A percentile compares a stretch with the other conserved stretches of the same genome.
These are phyloP conservation scores for Vannuccia rotundouncinata DNA, from an alignment of 2,888 invertebrate species.

Conservation along the genomic window DNA sequence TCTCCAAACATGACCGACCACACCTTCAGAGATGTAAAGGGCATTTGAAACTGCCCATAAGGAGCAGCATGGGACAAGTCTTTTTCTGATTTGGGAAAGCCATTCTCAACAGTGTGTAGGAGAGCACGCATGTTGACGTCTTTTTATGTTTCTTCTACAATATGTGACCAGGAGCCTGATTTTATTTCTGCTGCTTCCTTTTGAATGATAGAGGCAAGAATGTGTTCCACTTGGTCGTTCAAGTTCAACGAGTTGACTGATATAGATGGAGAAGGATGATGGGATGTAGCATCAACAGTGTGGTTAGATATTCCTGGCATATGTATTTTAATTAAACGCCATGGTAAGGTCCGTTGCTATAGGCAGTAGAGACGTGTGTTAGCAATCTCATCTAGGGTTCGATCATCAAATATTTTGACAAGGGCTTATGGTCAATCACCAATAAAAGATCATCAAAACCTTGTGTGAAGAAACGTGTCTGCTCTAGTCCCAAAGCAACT, in stretches of 20 bases:
- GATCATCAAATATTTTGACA: not conserved
- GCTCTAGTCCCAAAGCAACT: not conserved
- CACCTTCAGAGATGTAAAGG: no score
- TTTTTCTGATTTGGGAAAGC: no score
- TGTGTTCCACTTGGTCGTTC: not conserved
- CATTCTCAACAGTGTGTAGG: no score
- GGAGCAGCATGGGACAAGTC: no score
- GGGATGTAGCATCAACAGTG: not conserved
- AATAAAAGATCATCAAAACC: not conserved
- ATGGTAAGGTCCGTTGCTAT: constrained; percentile 9
- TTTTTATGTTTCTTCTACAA: no score
- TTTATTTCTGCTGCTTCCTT: no score
- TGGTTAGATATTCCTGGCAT: not conserved
- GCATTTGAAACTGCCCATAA: no score
- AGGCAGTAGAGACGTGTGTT: constrained; percentile 19
- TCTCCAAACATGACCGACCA: no score
- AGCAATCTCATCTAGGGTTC: constrained; percentile 13
- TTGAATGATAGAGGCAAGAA: no score
- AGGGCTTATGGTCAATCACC: not conserved
- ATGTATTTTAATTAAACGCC: not conserved
- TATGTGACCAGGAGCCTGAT: no score
- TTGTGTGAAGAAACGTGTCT: not conserved
- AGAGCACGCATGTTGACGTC: no score
- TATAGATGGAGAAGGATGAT: not conserved
- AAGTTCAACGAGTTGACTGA: not conserved